Conservation (phyloP, 1,140 invertebrate genomes). For the Wasmannia auropunctata region DNA sequence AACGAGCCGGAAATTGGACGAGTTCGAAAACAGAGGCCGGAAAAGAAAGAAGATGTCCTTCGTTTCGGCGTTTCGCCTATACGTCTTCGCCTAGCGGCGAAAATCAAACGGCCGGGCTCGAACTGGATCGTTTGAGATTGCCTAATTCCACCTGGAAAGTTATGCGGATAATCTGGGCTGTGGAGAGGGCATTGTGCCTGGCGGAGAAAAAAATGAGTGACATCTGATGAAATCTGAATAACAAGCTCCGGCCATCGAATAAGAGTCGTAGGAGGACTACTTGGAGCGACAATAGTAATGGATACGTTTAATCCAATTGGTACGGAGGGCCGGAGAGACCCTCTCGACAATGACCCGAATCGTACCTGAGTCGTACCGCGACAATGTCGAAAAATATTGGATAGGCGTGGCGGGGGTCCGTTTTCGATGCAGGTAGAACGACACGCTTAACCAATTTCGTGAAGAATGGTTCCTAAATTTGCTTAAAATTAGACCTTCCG, state of each 20-base stretch:
- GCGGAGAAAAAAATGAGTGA: slow-evolving; percentile 32
- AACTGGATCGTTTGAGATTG: slow-evolving; percentile 39
- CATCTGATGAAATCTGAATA: slow-evolving; percentile 63
- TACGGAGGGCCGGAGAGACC: slow-evolving; percentile 1
- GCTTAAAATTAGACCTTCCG: slow-evolving; percentile 70
- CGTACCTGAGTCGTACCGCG: slow-evolving; percentile 54
- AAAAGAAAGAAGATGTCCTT: slow-evolving; percentile 70
- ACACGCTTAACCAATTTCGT: slow-evolving; percentile 73
- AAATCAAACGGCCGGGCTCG: slow-evolving; percentile 27
- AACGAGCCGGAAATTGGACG: slow-evolving; percentile 75
- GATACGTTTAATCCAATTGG: slow-evolving; percentile 75
- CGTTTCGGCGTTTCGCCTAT: background rate
- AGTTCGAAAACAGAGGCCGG: slow-evolving; percentile 75
- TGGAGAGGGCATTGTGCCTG: slow-evolving; percentile 1
- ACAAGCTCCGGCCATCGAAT: slow-evolving; percentile 8
- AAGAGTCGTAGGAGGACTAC: background rate
- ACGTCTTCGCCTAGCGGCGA: slow-evolving; percentile 29
- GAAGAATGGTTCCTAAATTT: slow-evolving; percentile 68
- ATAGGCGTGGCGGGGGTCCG: slow-evolving; percentile 61
- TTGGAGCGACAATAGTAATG: slow-evolving; percentile 67
- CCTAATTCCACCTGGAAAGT: slow-evolving; percentile 58
- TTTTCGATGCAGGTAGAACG: slow-evolving; percentile 56
- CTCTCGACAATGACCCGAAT: slow-evolving; percentile 58
- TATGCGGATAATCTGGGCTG: slow-evolving; percentile 66
- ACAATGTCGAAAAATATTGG: slow-evolving; percentile 71